phyloP scores from a whole-genome alignment of 1,140 invertebrate genomes.

The Platyura marginata region DNA sequence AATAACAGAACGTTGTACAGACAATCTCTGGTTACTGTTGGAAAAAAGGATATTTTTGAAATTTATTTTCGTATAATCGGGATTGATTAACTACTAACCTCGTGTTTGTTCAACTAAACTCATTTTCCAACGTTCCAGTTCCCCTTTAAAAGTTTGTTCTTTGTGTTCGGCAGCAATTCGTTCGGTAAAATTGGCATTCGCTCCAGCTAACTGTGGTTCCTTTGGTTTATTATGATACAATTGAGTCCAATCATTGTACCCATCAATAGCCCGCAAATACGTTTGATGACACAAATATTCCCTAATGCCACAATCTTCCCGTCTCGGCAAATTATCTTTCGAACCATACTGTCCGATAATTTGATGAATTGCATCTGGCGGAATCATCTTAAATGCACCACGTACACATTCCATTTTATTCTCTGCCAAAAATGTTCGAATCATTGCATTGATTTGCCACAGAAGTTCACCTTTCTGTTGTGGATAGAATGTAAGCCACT shows the following conservation, averaged over 20 bases:
- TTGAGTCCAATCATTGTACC: constrained; percentile 76
- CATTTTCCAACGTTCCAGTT: constrained; percentile 59
- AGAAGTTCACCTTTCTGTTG: constrained; percentile 62
- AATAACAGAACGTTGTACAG: constrained; percentile 81
- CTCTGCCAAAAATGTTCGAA: constrained; percentile 56
- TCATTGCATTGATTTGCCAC: constrained; percentile 74
- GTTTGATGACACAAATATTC: constrained; percentile 62
- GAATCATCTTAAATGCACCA: constrained; percentile 47
- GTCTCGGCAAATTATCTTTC: constrained; percentile 30
- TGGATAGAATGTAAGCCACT: constrained; percentile 71
- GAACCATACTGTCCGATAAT: constrained; percentile 33
- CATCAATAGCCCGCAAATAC: constrained; percentile 67
- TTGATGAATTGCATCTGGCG: constrained; percentile 39
- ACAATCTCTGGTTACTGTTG: constrained; percentile 48
- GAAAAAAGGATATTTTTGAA: constrained; percentile 4
- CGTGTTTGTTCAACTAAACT: constrained; percentile 40
- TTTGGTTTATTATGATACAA: constrained; percentile 60
- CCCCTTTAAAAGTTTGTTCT: constrained; percentile 53
- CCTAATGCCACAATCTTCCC: constrained; percentile 37
- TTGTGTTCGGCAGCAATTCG: constrained; percentile 74
- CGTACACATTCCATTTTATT: constrained; percentile 48
- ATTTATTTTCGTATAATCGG: constrained; percentile 23
- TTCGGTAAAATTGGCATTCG: constrained; percentile 61
- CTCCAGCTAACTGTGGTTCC: constrained; percentile 32
- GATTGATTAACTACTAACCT: constrained; percentile 27